These are phyloP conservation scores for Priapulus caudatus DNA, from an alignment of 2,888 invertebrate species.

Conservation along the genomic window DNA sequence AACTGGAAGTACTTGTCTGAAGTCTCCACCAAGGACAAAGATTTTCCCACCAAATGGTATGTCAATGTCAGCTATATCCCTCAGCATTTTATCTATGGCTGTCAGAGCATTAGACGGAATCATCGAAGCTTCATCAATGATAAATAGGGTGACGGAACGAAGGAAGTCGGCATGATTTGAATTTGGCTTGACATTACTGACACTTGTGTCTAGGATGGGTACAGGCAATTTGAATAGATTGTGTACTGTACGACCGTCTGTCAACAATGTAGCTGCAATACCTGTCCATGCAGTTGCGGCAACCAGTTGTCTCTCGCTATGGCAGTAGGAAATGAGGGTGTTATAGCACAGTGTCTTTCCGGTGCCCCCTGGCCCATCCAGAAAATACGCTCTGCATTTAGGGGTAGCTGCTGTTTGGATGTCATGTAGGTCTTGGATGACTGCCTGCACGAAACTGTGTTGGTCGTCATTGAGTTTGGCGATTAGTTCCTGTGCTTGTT, in stretches of 20 bases:
- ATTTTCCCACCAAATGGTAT: neutral
- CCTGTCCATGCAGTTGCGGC: neutral
- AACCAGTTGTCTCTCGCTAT: neutral
- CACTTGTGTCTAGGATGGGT: neutral
- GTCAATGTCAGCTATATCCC: neutral
- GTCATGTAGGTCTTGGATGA: too few species aligned
- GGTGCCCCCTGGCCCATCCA: conserved; percentile 8
- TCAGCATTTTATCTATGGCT: neutral
- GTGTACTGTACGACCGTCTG: neutral
- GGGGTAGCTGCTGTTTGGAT: too few species aligned
- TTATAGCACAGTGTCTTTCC: conserved; percentile 7
- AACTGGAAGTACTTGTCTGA: neutral
- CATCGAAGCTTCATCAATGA: neutral
- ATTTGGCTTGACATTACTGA: neutral
- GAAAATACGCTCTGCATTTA: neutral
- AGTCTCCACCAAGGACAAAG: neutral
- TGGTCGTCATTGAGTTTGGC: neutral
- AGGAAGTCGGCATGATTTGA: neutral
- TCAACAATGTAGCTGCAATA: neutral
- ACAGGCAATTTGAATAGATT: neutral
- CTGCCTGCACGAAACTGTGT: too few species aligned
- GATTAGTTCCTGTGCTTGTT: too few species aligned
- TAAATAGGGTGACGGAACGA: neutral
- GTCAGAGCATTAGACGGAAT: neutral
- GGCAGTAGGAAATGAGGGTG: conserved; percentile 5